Conservation (phyloP, 2,797 vertebrate species). For the Heliangelus exortis region DNA sequence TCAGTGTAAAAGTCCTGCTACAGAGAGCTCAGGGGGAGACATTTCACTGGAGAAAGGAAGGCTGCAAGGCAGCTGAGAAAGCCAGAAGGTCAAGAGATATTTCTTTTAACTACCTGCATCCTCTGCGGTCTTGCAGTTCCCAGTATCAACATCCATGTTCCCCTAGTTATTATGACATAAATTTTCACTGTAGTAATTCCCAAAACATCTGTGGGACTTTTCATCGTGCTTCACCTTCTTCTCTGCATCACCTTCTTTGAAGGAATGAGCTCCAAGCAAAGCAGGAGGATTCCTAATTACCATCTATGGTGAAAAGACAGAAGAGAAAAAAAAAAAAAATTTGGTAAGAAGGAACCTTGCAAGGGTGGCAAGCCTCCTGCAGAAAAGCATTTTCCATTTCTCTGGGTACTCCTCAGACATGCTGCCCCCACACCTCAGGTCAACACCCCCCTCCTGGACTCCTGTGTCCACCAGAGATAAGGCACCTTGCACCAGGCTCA, state of each 20-base stretch:
- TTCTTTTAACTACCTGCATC: background rate
- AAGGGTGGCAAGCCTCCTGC: background rate
- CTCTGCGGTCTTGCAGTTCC: background rate
- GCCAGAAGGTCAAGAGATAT: background rate
- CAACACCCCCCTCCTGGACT: background rate
- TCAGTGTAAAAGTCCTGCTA: background rate
- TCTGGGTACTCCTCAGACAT: fast-evolving
- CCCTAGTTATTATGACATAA: background rate
- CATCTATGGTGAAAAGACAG: background rate
- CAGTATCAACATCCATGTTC: background rate
- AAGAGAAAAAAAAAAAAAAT: background rate
- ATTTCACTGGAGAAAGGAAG: background rate
- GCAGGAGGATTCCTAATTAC: background rate
- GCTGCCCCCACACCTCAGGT: background rate
- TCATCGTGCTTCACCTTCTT: background rate
- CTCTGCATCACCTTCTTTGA: background rate
- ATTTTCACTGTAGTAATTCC: background rate
- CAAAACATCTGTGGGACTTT: background rate
- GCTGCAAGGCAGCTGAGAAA: background rate
- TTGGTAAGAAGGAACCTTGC: background rate
- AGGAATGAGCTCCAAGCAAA: background rate
- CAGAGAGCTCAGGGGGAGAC: background rate
- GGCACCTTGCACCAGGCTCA: background rate
- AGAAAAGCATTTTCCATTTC: background rate
- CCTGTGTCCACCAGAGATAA: fast-evolving